A percentile compares a stretch with the other conserved stretches of the same genome.
Conservation (phyloP, 1,140 invertebrate species). For the Drosophila virilis region DNA sequence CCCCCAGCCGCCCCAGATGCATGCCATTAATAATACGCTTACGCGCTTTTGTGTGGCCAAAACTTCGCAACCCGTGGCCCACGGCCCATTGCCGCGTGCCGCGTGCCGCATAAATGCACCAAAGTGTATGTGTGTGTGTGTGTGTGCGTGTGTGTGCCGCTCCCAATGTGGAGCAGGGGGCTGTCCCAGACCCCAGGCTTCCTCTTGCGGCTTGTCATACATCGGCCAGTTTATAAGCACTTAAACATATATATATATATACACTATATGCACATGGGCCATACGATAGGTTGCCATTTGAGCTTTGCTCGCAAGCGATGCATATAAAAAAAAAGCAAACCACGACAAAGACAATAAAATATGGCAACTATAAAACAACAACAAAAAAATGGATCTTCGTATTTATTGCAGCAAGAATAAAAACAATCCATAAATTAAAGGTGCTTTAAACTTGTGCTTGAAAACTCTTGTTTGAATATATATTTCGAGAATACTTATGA, state of each 20-base stretch:
- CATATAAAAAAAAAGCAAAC: not conserved
- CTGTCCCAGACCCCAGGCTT: constrained; percentile 13
- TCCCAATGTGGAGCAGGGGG: constrained; percentile 14
- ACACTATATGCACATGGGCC: constrained; percentile 9
- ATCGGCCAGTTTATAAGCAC: constrained; percentile 1
- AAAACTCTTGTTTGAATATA: not conserved
- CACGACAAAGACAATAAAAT: not conserved
- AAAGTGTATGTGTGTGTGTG: constrained; percentile 11
- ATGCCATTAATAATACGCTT: constrained; percentile 72
- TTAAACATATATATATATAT: not conserved
- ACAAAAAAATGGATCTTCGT: not conserved
- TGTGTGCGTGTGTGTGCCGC: constrained; percentile 11
- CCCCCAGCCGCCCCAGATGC: constrained; percentile 1
- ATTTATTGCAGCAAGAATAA: not conserved
- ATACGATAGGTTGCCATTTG: constrained; percentile 31
- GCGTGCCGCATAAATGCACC: constrained; percentile 34
- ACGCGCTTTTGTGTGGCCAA: constrained; percentile 64
- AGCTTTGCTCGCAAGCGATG: not conserved
- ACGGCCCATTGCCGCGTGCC: not conserved
- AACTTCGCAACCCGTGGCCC: constrained; percentile 8
- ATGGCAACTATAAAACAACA: not conserved
- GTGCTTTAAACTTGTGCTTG: not conserved
- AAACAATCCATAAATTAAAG: too few species aligned
- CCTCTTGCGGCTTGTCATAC: constrained; percentile 44
- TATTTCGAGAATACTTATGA: too few species aligned